Evolutionary conservation across 2,113 vertebrate genomes (phyloP).

Genomic region (Lepus europaeus): DNA sequence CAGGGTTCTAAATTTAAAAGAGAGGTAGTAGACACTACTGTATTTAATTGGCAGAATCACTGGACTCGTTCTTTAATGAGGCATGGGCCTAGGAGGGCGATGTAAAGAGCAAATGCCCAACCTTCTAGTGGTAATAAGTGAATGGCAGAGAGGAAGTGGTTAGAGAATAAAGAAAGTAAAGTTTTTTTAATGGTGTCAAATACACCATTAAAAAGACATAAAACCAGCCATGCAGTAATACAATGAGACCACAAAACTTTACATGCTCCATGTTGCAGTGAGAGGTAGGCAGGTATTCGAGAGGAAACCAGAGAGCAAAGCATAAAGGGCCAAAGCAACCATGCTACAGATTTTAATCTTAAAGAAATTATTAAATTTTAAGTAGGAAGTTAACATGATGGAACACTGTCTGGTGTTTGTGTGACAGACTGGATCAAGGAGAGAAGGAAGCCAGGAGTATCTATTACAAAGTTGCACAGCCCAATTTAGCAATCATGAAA

Average conservation of each 20-base stretch:
- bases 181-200: background rate
- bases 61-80: background rate
- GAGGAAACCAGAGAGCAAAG: background rate
- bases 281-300: background rate
- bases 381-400: background rate
- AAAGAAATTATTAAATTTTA: background rate
- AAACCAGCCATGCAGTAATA: background rate
- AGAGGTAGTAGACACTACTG: background rate
- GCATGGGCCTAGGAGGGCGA: background rate
- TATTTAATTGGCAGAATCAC: background rate
- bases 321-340: background rate
- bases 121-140: background rate
- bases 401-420: background rate
- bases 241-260: background rate
- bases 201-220: background rate
- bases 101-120: background rate
- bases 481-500: background rate
- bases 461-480: background rate
- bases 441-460: background rate
- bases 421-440: background rate
- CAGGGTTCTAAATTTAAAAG: background rate
- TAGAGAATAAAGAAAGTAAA: background rate
- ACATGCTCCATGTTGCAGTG: background rate
- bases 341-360: background rate
- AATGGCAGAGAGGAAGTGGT: background rate